A percentile compares a stretch with the other conserved stretches of the same genome.
These are phyloP conservation scores for Dioctria linearis DNA, from an alignment of 2,888 invertebrate genomes.

Conservation along the genomic window DNA sequence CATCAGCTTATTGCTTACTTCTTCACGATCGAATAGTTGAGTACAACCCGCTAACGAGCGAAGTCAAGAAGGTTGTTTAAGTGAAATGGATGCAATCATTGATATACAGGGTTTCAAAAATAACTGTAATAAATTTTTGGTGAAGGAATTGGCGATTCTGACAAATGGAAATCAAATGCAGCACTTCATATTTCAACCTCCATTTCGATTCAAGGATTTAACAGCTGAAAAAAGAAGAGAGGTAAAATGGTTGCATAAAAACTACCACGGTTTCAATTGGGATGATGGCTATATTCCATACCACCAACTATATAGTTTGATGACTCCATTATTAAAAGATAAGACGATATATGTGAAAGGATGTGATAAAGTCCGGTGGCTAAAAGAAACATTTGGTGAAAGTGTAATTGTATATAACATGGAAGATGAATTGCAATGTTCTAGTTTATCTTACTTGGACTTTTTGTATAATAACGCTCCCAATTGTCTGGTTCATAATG, in stretches of 20 bases:
- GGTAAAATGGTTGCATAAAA: conserved; percentile 40
- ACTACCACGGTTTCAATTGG: conserved; percentile 50
- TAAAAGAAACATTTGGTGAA: neutral
- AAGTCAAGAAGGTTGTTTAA: too few relatives aligned
- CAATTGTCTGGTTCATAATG: neutral
- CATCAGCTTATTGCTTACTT: neutral
- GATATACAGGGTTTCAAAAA: conserved; percentile 43
- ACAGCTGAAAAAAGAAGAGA: conserved; percentile 11
- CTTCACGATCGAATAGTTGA: neutral
- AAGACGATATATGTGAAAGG: conserved; percentile 5
- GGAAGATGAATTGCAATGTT: conserved; percentile 2
- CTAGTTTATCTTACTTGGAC: neutral
- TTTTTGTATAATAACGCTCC: neutral
- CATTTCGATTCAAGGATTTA: conserved; percentile 4
- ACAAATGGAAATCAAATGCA: conserved; percentile 8
- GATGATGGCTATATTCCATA: conserved; percentile 26
- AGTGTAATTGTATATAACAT: neutral
- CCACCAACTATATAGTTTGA: neutral
- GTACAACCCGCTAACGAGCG: too few relatives aligned
- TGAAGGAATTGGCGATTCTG: conserved; percentile 52
- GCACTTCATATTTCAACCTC: conserved; percentile 40
- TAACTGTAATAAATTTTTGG: conserved; percentile 48
- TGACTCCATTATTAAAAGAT: neutral
- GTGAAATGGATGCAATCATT: neutral
- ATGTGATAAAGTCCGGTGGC: conserved; percentile 2